Base-by-base conservation (phyloP, 2,888 invertebrate species). In the Tetragnatha montana region DNA sequence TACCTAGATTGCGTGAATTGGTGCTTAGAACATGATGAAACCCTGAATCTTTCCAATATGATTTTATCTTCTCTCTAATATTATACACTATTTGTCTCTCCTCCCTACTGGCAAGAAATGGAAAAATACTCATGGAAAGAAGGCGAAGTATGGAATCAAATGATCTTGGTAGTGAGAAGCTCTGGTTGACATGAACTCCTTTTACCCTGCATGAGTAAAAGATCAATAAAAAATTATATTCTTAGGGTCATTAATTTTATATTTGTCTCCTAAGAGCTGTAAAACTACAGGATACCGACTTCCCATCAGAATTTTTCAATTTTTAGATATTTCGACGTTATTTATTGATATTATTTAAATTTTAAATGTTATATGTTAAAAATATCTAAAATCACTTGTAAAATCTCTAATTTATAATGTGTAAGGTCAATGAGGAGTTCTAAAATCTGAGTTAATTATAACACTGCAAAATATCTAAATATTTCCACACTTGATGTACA, bases 1-100 rank as follows among this genome's bases (percentile, higher is more conserved):
- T 79, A 90, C 90, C 90, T 10, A 90, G 17, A 19, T 80, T 84
- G 17, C 84, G 80, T 1, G 90, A 87, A 14, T 88, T 90, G 0
- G 90, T 88, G 12, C 50, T 71, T 14, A 84, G 80, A 47, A 88
- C 47, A 51, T 88, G 88, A 8, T 84, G 73, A n/a, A 69, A 90
- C 7, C 80, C 88, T 8, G 80, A 50, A 49, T 90, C 88, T 68
- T 74, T 19, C 7, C 74, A 47, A 3, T 75, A 10, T 8, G 51
- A 35, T 47, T 51, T 50, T 8, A 84, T 8, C 21, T 50, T 68
- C 19, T 80, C 81, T 14, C 35, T 84, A 8, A 90, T n/a, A 6
- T 81, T 80, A 21, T 68, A 83, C 0, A 81, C 6, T 1, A 70
- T 22, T 12, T 50, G 51, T 14, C 74, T 60, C n/a, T 90, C 90